Base-by-base conservation (phyloP, 2,113 vertebrate genomes). In the Percopsis transmontana region DNA sequence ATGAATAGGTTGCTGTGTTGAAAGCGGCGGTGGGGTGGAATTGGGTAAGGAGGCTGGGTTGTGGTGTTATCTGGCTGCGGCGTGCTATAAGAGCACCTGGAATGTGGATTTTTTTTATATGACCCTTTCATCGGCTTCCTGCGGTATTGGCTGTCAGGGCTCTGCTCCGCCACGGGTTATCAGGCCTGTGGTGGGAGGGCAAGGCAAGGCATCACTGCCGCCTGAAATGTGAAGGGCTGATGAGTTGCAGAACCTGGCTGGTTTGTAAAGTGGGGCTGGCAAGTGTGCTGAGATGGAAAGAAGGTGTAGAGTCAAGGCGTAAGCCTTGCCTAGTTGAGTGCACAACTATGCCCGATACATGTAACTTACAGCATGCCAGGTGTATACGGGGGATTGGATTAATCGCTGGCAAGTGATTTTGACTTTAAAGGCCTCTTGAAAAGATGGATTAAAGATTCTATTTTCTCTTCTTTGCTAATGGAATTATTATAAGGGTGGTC, bases 351-450 rank as follows among this genome's bases (percentile, higher is more conserved):
- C 58, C 68, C 44, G 65, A 82, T 76, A 79, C 64, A 67, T 82
- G 74, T 58, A 80, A 68, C 76, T 82, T 82, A 76, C 59, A 82
- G 80, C 62, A 54, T 57, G 51, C 27, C 72, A 64, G 72, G 63
- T 65, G 45, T 77, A 84, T 72, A 64, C 72, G 72, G 70, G 71
- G 62, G 88, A 88, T 85, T 83, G 85, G 85, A 87, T 88, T 90
- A 85, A 84, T 72, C 48, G 55, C 47, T 67, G 62, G 70, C 66
- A 80, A 82, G 81, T 15, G 57, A 86, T 76, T 79, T 58, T 65
- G 82, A 88, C 78, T 82, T 79, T 75, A 73, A 78, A 66, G 69
- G 58, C 55, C 65, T 77, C 62, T 57, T 72, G 67, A 85, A 88
- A 77, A 76, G 58, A 81, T 72, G 73, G 79, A 82, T 87, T 84